These are phyloP conservation scores for Uria lomvia DNA, from an alignment of 2,113 vertebrate genomes.

Conservation along the genomic window DNA sequence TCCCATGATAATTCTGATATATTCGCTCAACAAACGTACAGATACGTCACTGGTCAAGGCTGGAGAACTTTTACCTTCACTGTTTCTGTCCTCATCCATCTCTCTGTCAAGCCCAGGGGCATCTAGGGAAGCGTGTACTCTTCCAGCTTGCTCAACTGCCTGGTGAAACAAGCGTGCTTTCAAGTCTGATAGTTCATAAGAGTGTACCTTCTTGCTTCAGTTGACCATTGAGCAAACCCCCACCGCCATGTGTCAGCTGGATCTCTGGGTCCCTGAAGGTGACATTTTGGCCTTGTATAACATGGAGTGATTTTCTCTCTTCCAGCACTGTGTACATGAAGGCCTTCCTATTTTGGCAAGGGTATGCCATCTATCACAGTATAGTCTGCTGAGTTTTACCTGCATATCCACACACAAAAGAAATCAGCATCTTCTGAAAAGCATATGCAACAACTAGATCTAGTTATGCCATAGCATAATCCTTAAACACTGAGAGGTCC, in stretches of 20 bases:
- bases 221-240: not conserved
- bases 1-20: not conserved
- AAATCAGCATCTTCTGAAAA: not conserved
- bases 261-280: not conserved
- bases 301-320: not conserved
- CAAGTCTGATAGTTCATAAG: not conserved
- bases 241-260: fast-evolving
- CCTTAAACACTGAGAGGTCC: not conserved
- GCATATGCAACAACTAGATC: not conserved
- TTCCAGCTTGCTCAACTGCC: not conserved
- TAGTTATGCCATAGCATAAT: not conserved
- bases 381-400: not conserved
- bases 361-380: not conserved
- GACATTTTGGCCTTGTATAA: not conserved
- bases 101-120: not conserved
- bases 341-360: not conserved
- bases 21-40: not conserved
- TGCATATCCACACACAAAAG: not conserved
- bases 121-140: not conserved
- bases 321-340: not conserved
- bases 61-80: slow-evolving; percentile 27
- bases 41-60: not conserved
- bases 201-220: not conserved
- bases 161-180: not conserved
- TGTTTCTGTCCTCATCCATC: not conserved